Evolutionary conservation across 2,888 invertebrate species (phyloP), one percentile per base, ranked within the genome.

Genomic region (Pollenia amentaria): DNA sequence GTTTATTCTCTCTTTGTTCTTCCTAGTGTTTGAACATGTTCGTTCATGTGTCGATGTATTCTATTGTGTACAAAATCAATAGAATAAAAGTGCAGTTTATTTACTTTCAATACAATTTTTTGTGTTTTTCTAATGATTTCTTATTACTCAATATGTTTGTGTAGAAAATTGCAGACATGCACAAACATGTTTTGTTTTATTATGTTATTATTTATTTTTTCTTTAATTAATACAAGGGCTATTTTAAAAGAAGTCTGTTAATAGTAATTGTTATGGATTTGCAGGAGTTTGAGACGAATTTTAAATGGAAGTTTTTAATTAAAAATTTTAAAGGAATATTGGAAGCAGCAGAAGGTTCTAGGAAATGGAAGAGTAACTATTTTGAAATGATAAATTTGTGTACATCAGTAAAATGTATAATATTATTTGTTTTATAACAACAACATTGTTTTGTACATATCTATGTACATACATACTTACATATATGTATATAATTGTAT

Each of bases 1-100:
- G 42, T 64, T 64, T 57, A 57, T 8, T 57, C 38, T 55, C 18
- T 10, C 9, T 48, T 67, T 8, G 29, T 11, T 21, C 21, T 53
- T 53, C 7, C 16, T 10, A 69, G 21, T 76, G 51, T 51, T 76
- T 44, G n/a, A 51, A 11, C 42, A 42, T n/a, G 60, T 75, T 51
- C 14, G 67, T 55, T 6, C 16, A 29, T 69, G 42, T 12, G 29
- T 51, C 21, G 14, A 21, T 21, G 29, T 21, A 7, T 55, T 53
- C 18, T 42, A 53, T 18, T 11, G 1, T 18, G 40, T 53, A 21
- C 14, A 44, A 64, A 72, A 72, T 72, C 72, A 48, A 57, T 84
- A 79, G 60, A n/a, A 62, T 14, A 79, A 53, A 79, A 79, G 51
- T 79, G 79, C 70, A 79, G 70, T 79, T 70, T 79, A 70, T 79